Percentiles rank a stretch among this genome's conserved stretches.
phyloP scores from a whole-genome alignment of 2,113 vertebrate genomes.

The Ceuthmochares aereus region DNA sequence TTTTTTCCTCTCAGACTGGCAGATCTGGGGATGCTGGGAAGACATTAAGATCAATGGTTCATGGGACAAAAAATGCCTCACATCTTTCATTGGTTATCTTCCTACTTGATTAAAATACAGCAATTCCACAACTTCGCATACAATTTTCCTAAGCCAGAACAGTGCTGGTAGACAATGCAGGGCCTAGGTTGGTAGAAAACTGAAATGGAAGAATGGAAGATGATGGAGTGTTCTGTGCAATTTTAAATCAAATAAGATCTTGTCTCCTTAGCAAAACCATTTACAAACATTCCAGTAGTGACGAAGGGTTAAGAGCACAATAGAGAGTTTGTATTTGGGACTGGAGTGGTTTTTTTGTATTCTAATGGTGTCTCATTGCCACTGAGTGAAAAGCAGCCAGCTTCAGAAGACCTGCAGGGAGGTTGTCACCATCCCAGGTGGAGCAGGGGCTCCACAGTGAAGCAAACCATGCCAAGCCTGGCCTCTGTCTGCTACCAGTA shows the following conservation, averaged over 20 bases:
- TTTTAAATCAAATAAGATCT: not conserved
- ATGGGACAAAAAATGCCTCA: not conserved
- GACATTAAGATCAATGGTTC: not conserved
- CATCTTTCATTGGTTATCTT: not conserved
- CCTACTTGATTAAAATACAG: not conserved
- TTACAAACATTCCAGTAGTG: not conserved
- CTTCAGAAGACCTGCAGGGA: not conserved
- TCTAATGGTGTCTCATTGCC: not conserved
- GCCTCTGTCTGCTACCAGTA: not conserved
- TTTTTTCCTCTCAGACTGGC: not conserved
- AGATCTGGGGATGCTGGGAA: not conserved
- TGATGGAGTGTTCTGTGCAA: not conserved
- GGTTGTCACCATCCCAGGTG: too few relatives aligned
- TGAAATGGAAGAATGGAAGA: not conserved
- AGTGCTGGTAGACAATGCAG: not conserved
- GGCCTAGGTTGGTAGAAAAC: not conserved
- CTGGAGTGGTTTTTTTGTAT: not conserved
- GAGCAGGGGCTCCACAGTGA: not conserved
- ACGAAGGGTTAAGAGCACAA: not conserved
- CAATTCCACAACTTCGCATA: not conserved
- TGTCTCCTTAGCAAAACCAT: not conserved
- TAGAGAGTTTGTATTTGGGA: accelerated
- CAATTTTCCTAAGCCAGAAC: not conserved
- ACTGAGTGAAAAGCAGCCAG: not conserved
- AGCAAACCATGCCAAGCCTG: not conserved